Conservation (phyloP, 2,113 vertebrate species). For the Drymodes brunneopygia region DNA sequence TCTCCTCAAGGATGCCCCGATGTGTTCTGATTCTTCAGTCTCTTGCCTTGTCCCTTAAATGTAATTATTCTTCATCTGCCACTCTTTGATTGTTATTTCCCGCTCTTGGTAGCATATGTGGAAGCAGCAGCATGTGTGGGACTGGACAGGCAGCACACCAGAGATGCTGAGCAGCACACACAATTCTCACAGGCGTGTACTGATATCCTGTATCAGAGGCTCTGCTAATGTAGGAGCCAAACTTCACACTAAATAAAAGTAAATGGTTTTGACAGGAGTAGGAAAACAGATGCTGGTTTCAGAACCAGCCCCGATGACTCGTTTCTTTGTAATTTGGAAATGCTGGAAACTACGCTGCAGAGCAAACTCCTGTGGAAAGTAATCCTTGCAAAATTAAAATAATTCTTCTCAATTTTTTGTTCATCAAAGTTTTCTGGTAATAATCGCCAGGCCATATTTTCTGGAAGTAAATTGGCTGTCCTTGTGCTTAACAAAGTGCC, state of each 20-base stretch:
- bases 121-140: background rate
- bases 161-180: background rate
- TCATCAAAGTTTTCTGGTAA: background rate
- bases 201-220: background rate
- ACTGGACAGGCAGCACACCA: background rate
- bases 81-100: background rate
- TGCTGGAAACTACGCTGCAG: background rate
- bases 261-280: conserved; percentile 40
- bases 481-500: background rate
- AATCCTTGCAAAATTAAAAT: background rate
- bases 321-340: background rate
- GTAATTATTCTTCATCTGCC: background rate
- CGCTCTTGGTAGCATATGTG: background rate
- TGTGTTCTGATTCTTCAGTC: background rate
- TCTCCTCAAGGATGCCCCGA: background rate
- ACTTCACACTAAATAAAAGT: conserved; percentile 7
- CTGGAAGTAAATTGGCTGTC: conserved; percentile 38
- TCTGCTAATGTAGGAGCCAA: background rate
- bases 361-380: background rate
- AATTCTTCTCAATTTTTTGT: background rate
- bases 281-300: conserved; percentile 43
- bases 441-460: conserved; percentile 19
- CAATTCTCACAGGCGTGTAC: background rate
- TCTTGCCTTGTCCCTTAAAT: background rate
- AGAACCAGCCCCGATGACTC: background rate